These are phyloP conservation scores for Ceriagrion tenellum DNA, from an alignment of 2,888 invertebrate genomes.

Conservation along the genomic window DNA sequence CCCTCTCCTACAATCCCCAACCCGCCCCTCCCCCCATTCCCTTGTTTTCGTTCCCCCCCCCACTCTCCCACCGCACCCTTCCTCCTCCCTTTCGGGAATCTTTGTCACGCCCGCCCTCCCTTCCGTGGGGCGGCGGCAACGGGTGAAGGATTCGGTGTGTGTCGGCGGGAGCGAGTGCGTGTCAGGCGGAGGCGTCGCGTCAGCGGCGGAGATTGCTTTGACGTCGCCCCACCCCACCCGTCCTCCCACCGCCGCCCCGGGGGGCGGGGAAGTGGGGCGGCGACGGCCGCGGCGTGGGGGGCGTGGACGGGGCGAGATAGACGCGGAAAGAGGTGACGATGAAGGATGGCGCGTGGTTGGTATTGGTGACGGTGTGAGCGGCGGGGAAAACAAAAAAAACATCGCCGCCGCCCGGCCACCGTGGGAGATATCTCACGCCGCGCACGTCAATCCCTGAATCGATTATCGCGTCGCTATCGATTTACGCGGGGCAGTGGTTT, in stretches of 20 bases:
- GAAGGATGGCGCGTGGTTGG: conserved; percentile 25
- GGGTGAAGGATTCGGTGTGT: not conserved
- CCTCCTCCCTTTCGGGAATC: not conserved
- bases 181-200: conserved; percentile 17
- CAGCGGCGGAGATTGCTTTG: conserved; percentile 2
- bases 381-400: not conserved
- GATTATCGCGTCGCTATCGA: not conserved
- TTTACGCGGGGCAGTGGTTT: not conserved
- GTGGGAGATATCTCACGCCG: not conserved
- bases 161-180: not conserved
- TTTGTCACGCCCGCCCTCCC: not conserved
- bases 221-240: not conserved
- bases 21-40: not conserved
- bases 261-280: not conserved
- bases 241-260: not conserved
- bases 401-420: not conserved
- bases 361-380: not conserved
- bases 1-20: not conserved
- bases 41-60: not conserved
- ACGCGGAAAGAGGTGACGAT: not conserved
- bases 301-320: not conserved
- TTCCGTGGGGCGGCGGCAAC: no score
- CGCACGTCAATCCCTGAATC: not conserved
- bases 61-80: not conserved
- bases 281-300: no score